These are phyloP conservation scores for Epirrita christyi DNA, from an alignment of 2,888 invertebrate genomes.

Conservation along the genomic window DNA sequence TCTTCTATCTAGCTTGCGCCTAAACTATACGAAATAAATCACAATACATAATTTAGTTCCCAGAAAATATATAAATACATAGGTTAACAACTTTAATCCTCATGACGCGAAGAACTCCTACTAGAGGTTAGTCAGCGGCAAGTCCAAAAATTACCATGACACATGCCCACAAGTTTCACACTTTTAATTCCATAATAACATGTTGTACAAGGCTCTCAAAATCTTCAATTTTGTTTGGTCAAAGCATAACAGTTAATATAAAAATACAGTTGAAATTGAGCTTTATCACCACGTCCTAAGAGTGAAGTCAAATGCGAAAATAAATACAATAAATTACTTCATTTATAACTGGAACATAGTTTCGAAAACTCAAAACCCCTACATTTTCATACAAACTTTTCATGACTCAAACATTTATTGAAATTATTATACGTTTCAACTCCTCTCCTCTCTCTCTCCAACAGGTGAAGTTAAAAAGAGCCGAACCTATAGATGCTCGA, in stretches of 20 bases:
- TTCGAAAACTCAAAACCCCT: background rate
- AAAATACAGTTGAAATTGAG: slow-evolving; percentile 16
- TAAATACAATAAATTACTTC: slow-evolving; percentile 17
- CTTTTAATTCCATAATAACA: no score
- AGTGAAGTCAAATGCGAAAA: slow-evolving; percentile 16
- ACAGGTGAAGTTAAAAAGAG: no score
- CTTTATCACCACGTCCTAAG: slow-evolving; percentile 6
- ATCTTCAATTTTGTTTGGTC: background rate
- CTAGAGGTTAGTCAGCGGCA: background rate
- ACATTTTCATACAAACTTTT: background rate
- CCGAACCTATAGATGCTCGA: no score
- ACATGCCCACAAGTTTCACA: no score
- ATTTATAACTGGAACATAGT: slow-evolving; percentile 1
- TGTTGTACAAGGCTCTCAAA: no score
- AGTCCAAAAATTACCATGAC: background rate
- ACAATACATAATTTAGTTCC: no score
- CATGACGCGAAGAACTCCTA: background rate
- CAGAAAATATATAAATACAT: no score
- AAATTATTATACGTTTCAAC: no score
- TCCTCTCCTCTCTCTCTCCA: no score
- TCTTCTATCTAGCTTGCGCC: no score
- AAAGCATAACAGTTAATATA: background rate
- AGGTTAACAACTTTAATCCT: no score
- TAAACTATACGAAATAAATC: no score
- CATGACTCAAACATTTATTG: background rate